These are phyloP conservation scores for Bubo blakistoni DNA, from an alignment of 2,113 vertebrate species.

Conservation along the genomic window DNA sequence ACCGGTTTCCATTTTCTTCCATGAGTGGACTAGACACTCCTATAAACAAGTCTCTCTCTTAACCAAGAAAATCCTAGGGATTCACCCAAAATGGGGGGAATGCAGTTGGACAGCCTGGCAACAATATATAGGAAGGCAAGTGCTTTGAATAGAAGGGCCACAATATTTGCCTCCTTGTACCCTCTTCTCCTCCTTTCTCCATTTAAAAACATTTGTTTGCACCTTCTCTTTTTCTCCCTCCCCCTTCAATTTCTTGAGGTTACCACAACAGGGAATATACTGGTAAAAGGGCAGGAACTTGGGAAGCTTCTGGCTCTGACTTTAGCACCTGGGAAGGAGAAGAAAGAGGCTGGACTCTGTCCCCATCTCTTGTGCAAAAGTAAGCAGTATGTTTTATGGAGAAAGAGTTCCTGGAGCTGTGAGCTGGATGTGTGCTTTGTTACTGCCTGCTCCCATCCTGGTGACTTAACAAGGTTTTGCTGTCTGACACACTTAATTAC, in stretches of 20 bases:
- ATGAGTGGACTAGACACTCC: neutral
- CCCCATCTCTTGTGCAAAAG: accelerated
- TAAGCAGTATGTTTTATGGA: neutral
- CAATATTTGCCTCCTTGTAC: neutral
- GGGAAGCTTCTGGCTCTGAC: neutral
- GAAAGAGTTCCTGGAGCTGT: neutral
- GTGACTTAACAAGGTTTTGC: neutral
- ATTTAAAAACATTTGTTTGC: neutral
- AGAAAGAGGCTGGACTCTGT: neutral
- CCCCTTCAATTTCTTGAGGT: neutral
- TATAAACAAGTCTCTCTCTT: neutral
- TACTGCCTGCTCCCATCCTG: neutral
- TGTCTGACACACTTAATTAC: neutral
- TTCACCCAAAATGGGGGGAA: neutral
- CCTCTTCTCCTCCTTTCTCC: neutral
- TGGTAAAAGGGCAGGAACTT: neutral
- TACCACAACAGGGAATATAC: neutral
- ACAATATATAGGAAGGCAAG: neutral
- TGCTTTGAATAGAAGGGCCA: neutral
- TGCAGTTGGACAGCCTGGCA: neutral
- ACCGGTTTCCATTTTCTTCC: neutral
- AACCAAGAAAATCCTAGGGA: neutral
- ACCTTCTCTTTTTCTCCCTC: neutral
- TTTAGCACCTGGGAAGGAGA: neutral
- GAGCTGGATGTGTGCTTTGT: neutral